A percentile compares a stretch with the other conserved stretches of the same genome.
These are phyloP conservation scores for Rhabdomys dilectus DNA, from an alignment of 2,113 vertebrate species.

Conservation along the genomic window DNA sequence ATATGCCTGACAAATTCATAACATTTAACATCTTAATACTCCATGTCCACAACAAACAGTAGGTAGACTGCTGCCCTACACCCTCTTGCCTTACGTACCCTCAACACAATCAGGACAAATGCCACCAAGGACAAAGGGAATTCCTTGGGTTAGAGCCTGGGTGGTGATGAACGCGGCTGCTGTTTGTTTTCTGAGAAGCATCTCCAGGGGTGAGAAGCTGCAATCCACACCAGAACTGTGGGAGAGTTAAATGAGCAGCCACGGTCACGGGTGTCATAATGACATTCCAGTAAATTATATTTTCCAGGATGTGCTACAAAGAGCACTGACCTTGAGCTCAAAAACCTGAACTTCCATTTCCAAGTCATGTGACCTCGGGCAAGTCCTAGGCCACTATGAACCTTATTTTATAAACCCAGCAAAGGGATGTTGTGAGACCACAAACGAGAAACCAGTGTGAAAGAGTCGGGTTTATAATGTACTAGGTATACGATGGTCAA, in stretches of 20 bases:
- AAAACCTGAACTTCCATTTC: neutral
- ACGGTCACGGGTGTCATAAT: neutral
- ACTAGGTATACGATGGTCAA: neutral
- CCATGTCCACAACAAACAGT: neutral
- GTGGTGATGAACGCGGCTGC: no score
- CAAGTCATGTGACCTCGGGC: neutral
- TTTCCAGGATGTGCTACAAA: neutral
- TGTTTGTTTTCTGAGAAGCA: neutral
- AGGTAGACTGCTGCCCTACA: neutral
- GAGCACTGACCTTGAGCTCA: neutral
- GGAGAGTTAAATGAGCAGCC: neutral
- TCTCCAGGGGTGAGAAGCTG: neutral
- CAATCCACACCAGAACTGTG: neutral
- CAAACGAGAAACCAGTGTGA: neutral
- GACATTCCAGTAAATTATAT: neutral
- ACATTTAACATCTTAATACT: neutral
- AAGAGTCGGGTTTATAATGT: neutral
- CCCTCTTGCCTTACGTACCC: neutral
- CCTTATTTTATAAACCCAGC: conserved; percentile 17
- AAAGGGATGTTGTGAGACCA: neutral
- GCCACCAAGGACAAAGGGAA: neutral
- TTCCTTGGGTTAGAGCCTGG: neutral
- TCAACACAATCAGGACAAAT: neutral
- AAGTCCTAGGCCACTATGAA: neutral
- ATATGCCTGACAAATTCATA: conserved; percentile 64